Evolutionary conservation across 2,888 invertebrate species (phyloP), one percentile per base, ranked within the genome.

Genomic region (Meteorus cinctellus): DNA sequence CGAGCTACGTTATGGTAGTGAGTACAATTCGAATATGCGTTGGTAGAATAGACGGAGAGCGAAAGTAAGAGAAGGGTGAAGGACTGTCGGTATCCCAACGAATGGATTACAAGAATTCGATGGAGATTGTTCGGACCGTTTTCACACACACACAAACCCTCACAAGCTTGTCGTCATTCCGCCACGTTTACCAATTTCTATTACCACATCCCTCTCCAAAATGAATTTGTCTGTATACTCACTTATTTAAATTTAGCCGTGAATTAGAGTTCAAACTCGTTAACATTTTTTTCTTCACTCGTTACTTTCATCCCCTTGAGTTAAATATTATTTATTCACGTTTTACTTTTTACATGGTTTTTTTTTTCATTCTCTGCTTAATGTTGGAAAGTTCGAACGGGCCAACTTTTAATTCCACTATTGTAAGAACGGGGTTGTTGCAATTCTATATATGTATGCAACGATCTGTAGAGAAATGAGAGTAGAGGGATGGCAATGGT

Each of bases 151-250:
- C 8, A 34, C 34, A 41, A 1, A 31, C 31, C 16, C 31, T n/a
- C 19, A 65, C 19, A 4, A 82, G 83, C 84, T 84, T 84, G 84
- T 85, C 82, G 82, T 85, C 85, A 82, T 84, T 85, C 84, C 82
- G 66, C 79, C 82, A 84, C 83, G 82, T 82, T 82, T 81, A 75
- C 79, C 80, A 31, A 76, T 76, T 69, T 36, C 55, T 51, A 76
- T 72, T 65, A 36, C 34, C 2, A 34, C n/a, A 55, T 55, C 19
- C 55, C 16, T 10, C 19, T n/a, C 2, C 10, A 65, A 65, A 65
- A 65, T 36, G 16, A 65, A 65, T 65, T 36, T 34, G 8, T n/a
- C 19, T 19, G 8, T n/a, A 55, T 55, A 55, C 4, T 19, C 19
- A 55, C 8, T 3, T 36, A 65, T 36, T 4, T 65, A 31, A 36